Evolutionary conservation across 2,888 invertebrate genomes (phyloP).

Genomic region (Choristoneura rosaceana): DNA sequence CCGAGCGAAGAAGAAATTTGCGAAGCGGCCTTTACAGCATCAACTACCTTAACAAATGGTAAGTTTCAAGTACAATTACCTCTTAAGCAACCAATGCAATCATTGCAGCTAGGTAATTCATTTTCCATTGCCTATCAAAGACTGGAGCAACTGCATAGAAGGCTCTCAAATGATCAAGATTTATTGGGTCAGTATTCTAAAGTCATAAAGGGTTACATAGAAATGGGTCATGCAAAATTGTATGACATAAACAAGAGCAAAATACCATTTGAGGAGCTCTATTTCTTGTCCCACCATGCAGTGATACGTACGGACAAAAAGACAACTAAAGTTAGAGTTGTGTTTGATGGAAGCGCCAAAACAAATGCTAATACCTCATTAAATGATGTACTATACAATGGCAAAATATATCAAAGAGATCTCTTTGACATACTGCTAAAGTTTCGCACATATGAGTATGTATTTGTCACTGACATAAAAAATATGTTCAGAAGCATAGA

Average conservation of each 20-base stretch:
- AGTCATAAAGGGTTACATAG: conserved; percentile 6
- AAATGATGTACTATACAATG: conserved; percentile 11
- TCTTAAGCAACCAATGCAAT: not conserved
- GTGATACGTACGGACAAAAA: too few relatives aligned
- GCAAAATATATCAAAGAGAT: conserved; percentile 4
- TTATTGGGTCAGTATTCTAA: not conserved
- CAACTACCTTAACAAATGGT: not conserved
- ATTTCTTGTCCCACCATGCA: too few relatives aligned
- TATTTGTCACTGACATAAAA: too few relatives aligned
- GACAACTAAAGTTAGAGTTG: not conserved
- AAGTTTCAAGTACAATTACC: conserved; percentile 12
- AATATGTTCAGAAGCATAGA: too few relatives aligned
- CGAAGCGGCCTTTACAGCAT: not conserved
- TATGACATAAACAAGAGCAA: not conserved
- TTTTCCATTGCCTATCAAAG: conserved; percentile 4
- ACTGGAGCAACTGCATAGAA: not conserved
- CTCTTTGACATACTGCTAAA: conserved; percentile 5
- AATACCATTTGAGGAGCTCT: not conserved
- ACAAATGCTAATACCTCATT: not conserved
- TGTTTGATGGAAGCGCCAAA: not conserved
- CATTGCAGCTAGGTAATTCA: not conserved
- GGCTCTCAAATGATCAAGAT: not conserved
- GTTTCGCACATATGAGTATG: not conserved
- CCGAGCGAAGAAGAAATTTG: not conserved
- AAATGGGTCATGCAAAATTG: not conserved